Evolutionary conservation across 2,888 invertebrate species (phyloP), one percentile per base, ranked within the genome.

Genomic region (Sinotaia quadrata): DNA sequence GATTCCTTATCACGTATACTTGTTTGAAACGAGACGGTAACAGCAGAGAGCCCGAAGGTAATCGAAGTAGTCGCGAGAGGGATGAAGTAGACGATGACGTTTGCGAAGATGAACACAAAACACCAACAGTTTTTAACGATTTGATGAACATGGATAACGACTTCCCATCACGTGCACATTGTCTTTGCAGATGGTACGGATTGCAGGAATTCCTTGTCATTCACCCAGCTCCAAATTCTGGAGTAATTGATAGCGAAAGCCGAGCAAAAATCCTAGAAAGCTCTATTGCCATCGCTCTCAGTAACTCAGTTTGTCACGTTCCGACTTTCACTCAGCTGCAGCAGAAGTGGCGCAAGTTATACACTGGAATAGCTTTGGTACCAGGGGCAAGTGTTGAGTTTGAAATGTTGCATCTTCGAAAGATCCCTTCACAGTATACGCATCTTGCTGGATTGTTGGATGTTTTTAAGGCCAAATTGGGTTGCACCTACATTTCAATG

Each of bases 311-410:
- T 83, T 94, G 94, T 85, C 91, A 93, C 72, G 90, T 95, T 73
- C 96, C 98, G 29, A 90, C 95, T 29, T 96, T 98, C 89, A 91
- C 97, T 31, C 96, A 96, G 89, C 92, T 95, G 31, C 91, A 93
- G 80, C 93, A 94, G 84, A 91, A 91, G 75, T 94, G 94, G 92
- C 94, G 95, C 84, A 92, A 93, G 63, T 92, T 93, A 82, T 89
- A 87, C 74, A 81, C 83, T 61, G 98, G 98, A 8, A 91, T 95
- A 10, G 93, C 93, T 81, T 92, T 95, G 84, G 92, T 93, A 29
- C 92, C 92, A 80, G 93, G 94, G 57, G 90, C 92, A 52, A 91
- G 94, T 78, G 92, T 94, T n/a, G 93, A 93, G 84, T 96, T 95
- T 88, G 95, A 97, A 85, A 94, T 96, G 90, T 93, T 95, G 59